Evolutionary conservation across 2,113 vertebrate genomes (phyloP).

Genomic region (Ramphastos sulfuratus): DNA sequence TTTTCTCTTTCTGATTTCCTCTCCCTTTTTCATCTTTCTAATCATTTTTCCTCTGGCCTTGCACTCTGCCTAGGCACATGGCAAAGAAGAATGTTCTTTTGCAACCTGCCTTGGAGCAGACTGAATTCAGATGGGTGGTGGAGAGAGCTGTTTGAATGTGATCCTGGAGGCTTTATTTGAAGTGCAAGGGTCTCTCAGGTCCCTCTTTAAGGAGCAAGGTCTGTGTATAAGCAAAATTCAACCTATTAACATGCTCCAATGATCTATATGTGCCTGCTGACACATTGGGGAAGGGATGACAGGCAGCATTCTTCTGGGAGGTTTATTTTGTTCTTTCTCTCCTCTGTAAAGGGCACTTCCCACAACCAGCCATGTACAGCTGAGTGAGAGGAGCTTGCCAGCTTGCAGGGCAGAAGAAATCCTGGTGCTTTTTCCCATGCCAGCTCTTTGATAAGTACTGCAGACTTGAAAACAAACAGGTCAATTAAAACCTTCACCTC

Average conservation of each 20-base stretch:
- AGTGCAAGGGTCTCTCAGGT: background rate
- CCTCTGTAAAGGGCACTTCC: background rate
- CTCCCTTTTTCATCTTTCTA: constrained; percentile 3
- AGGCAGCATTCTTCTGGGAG: background rate
- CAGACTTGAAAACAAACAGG: background rate
- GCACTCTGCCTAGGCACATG: background rate
- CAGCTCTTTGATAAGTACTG: background rate
- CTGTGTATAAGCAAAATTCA: background rate
- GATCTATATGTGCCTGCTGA: background rate
- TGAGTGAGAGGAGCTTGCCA: background rate
- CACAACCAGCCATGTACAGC: background rate
- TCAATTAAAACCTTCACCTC: background rate
- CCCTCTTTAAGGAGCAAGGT: background rate
- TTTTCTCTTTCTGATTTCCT: background rate
- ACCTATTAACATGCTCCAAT: background rate
- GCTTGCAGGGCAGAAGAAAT: background rate
- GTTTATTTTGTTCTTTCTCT: background rate
- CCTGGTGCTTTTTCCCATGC: background rate
- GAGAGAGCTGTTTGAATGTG: background rate
- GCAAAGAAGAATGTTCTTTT: background rate
- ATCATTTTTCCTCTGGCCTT: background rate
- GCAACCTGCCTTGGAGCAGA: background rate
- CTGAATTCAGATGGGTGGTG: background rate
- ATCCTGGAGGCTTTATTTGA: background rate
- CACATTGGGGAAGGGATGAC: background rate